Percentiles rank a stretch among this genome's conserved stretches.
Conservation (phyloP, 2,113 vertebrate genomes). For the Carollia perspicillata region DNA sequence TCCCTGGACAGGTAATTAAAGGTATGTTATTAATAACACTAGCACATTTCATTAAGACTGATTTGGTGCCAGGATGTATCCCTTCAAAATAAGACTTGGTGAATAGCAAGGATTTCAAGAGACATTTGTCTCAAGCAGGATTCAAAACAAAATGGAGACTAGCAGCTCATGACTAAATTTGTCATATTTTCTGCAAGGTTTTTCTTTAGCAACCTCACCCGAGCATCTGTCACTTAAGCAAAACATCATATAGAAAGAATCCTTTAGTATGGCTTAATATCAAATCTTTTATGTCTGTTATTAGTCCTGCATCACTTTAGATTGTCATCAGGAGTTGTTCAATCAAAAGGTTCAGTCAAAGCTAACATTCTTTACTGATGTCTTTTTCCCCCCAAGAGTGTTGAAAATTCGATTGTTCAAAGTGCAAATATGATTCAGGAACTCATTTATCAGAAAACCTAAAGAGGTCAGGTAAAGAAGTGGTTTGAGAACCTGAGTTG, state of each 20-base stretch:
- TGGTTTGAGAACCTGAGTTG: conserved; percentile 79
- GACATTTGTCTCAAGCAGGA: conserved; percentile 55
- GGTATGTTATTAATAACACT: background rate
- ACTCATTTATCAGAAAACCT: conserved; percentile 84
- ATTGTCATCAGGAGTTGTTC: conserved; percentile 79
- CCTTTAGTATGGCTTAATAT: conserved; percentile 59
- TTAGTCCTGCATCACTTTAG: conserved; percentile 80
- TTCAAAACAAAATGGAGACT: conserved; percentile 61
- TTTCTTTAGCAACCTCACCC: conserved; percentile 43
- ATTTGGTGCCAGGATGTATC: background rate
- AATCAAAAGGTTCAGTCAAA: conserved; percentile 79
- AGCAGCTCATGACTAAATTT: conserved; percentile 61
- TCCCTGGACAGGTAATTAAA: background rate
- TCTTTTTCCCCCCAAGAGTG: conserved; percentile 77
- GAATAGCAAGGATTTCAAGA: conserved; percentile 47
- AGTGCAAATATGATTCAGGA: conserved; percentile 85
- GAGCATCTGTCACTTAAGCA: background rate
- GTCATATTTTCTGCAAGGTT: background rate
- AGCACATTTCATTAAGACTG: conserved; percentile 45
- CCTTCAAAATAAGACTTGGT: conserved; percentile 58
- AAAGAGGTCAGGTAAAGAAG: conserved; percentile 82
- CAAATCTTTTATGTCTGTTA: conserved; percentile 67
- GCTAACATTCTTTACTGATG: conserved; percentile 79
- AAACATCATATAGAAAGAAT: background rate
- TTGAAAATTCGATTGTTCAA: conserved; percentile 83